Percentiles rank a stretch among this genome's conserved stretches.
Evolutionary conservation across 2,113 vertebrate species (phyloP).

Genomic region (Proterorhinus semilunaris): DNA sequence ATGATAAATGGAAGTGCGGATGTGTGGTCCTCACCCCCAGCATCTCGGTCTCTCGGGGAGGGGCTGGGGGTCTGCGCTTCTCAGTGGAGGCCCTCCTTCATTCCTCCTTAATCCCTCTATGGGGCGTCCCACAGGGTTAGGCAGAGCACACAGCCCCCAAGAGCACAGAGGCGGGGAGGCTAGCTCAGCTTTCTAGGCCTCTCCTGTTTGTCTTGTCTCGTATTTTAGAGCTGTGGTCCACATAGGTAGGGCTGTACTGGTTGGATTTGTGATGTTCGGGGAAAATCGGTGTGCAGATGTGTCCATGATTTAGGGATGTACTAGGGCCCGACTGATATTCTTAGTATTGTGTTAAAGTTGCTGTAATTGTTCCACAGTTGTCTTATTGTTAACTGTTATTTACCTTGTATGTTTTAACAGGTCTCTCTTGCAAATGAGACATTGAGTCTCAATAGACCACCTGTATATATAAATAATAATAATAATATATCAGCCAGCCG

Average conservation of each 20-base stretch:
- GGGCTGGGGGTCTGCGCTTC: conserved; percentile 61
- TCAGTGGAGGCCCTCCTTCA: conserved; percentile 61
- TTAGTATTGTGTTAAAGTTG: too few relatives aligned
- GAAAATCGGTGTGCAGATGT: neutral
- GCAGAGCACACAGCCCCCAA: conserved; percentile 47
- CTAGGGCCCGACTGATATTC: too few relatives aligned
- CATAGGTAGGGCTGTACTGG: neutral
- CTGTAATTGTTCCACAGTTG: too few relatives aligned
- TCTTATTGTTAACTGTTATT: too few relatives aligned
- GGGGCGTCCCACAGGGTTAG: conserved; percentile 61
- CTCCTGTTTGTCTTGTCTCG: conserved; percentile 49
- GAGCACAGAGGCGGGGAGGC: conserved; percentile 36
- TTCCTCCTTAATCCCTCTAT: conserved; percentile 47
- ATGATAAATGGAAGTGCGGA: conserved; percentile 77
- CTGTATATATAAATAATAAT: too few relatives aligned
- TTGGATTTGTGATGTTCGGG: neutral
- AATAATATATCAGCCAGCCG: too few relatives aligned
- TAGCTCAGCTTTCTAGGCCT: conserved; percentile 59
- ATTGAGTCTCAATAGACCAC: too few relatives aligned
- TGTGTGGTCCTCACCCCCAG: conserved; percentile 77
- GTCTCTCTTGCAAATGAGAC: too few relatives aligned
- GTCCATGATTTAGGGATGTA: neutral
- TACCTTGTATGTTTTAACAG: too few relatives aligned
- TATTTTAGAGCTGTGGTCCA: conserved; percentile 47
- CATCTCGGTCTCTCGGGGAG: conserved; percentile 65